Conservation (phyloP, 2,113 vertebrate species). For the Rhea pennata region DNA sequence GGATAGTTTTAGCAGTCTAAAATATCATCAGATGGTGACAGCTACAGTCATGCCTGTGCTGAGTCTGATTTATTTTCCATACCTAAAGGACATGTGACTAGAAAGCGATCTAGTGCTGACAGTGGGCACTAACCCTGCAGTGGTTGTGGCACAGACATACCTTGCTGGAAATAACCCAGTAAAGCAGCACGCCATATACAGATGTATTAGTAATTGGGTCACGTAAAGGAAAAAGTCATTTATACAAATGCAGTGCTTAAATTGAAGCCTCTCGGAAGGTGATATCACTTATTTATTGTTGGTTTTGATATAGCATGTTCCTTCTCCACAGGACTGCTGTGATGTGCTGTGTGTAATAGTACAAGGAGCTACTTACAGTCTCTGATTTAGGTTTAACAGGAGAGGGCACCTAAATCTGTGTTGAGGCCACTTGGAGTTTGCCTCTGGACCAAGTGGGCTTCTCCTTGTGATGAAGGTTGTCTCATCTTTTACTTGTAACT, state of each 20-base stretch:
- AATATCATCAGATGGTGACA: not conserved
- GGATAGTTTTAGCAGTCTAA: not conserved
- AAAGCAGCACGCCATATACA: not conserved
- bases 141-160: not conserved
- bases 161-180: not conserved
- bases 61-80: slow-evolving; percentile 16
- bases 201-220: not conserved
- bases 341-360: not conserved
- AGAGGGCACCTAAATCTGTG: not conserved
- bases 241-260: not conserved
- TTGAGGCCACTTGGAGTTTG: not conserved
- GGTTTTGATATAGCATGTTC: not conserved
- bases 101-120: not conserved
- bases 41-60: not conserved
- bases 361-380: not conserved
- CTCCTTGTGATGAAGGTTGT: not conserved
- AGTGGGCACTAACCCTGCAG: not conserved
- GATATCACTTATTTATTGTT: not conserved
- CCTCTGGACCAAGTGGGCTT: not conserved
- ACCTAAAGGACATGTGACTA: slow-evolving; percentile 12
- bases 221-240: not conserved
- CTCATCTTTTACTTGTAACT: not conserved
- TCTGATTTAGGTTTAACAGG: not conserved
- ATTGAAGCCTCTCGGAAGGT: not conserved
- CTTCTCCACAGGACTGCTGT: not conserved